Base-by-base conservation (phyloP, 2,113 vertebrate species). In the Mormyrus iriodes region DNA sequence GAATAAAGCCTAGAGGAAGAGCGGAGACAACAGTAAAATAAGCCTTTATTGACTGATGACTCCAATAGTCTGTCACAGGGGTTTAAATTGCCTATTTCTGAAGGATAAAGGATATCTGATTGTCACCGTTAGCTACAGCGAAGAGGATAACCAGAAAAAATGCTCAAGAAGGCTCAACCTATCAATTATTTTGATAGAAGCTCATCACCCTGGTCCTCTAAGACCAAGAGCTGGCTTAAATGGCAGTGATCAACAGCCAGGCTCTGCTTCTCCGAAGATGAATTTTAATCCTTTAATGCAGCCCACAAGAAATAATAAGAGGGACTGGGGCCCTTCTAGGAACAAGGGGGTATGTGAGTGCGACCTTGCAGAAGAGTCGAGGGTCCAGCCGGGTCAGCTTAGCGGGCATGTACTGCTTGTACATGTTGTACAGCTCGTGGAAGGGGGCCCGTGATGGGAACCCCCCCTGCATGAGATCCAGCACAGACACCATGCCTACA, bases 341-440 rank as follows among this genome's bases (percentile, higher is more conserved):
- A 42, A 13, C n/a, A 69, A 39, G 13, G 58, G 31, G 39, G 12
- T 4, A 10, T n/a, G 17, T 3, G 58, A 48, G 53, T 51, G 31
- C 12, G 27, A 99, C 98, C 96, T 99, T 99, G 96, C 98, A 99
- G 94, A 99, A 99, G 44, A 99, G 97, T 1, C 98, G 96, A 0
- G 98, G 98, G 94, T 99, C 98, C 87, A 99, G 94, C 1, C 98
- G 96, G 82, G 96, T 95, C 87, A 99, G 94, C 90, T 99, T 98
- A 69, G 97, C 95, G 10, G 98, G 98, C 97, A 99, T 97, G 90
- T 98, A 99, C 89, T 97, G 96, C 93, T 99, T 97, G 93, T 99
- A 99, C 98, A 99, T 99, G 92, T 99, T 99, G 94, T 99, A 99
- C 1, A 99, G 96, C n/a, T 99, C 98, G 4, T 99, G 98, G 95